Evolutionary conservation across 2,797 vertebrate genomes (phyloP).

Genomic region (Gila robusta): DNA sequence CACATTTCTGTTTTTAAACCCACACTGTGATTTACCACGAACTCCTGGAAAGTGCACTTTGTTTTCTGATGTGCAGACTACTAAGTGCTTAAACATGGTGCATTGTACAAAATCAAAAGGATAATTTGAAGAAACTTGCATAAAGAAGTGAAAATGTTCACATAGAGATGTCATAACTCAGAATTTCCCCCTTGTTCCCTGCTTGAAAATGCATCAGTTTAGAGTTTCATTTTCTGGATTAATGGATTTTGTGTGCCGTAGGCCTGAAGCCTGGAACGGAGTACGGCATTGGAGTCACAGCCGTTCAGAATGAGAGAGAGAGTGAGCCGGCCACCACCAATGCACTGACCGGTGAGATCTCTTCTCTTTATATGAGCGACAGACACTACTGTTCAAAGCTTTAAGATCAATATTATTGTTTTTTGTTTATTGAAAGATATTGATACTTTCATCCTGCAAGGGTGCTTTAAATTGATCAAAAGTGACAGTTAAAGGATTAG

Average conservation of each 20-base stretch:
- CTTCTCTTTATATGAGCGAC: neutral
- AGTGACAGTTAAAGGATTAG: neutral
- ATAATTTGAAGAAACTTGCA: neutral
- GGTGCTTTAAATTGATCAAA: neutral
- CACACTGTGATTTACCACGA: neutral
- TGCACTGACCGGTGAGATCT: conserved; percentile 88
- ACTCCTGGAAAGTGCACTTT: neutral
- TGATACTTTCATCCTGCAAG: neutral
- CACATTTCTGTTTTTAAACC: neutral
- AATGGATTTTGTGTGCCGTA: conserved; percentile 61
- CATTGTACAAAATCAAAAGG: neutral
- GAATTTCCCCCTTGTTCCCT: neutral
- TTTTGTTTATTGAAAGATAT: neutral
- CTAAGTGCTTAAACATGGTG: neutral
- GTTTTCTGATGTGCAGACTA: neutral
- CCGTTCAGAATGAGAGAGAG: conserved; percentile 88
- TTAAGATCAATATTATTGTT: neutral
- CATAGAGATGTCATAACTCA: neutral
- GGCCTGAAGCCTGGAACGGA: conserved; percentile 92
- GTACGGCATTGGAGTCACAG: conserved; percentile 93
- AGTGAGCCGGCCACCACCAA: conserved; percentile 91
- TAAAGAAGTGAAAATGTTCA: neutral
- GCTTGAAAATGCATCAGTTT: conserved; percentile 22
- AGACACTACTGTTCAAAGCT: neutral
- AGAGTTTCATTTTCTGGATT: neutral